Base-by-base conservation (phyloP, 2,113 vertebrate genomes). In the Baryphthengus martii region DNA sequence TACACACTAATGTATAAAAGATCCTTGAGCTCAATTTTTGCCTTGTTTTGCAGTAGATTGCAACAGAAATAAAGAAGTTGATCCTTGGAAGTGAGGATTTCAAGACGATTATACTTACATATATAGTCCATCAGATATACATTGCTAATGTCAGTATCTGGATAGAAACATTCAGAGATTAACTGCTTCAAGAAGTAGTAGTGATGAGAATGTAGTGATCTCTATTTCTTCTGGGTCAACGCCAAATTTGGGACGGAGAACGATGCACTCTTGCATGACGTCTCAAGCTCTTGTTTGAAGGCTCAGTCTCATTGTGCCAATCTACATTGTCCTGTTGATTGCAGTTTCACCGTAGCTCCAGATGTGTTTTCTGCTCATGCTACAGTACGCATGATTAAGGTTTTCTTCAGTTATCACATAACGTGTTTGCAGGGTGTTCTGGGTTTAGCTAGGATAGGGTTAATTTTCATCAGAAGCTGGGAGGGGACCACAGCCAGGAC, bases 41-140 rank as follows among this genome's bases (percentile, higher is more conserved):
- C 35, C 92, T 87, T 85, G 18, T 67, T 94, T 85, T 94, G 45
- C 50, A 70, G 45, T 37, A 67, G 20, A 72, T 31, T 40, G 42
- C n/a, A 81, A 59, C 29, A 83, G 18, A 68, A 88, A 71, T 42
- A 66, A 89, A 76, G 33, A 62, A 58, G 4, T 3, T 18, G 10
- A 25, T 67, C n/a, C 10, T 80, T 40, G 19, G 47, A 88, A 85
- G 79, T 29, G 24, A 92, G 21, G 7, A 56, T 80, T 88, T 90
- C 13, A 58, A 61, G 79, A 31, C 1, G 2, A 39, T n/a, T 62
- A 4, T 45, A 21, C 45, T 91, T 68, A 49, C 47, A 49, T 13
- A 1, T 37, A 9, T 5, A 40, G 28, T 35, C 26, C 11, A 42
- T 25, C 26, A 50, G 55, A 42, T 77, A 62, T 6, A 7, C 18